Conservation (phyloP, 2,888 invertebrate genomes). For the Polyommatus iphigenia region DNA sequence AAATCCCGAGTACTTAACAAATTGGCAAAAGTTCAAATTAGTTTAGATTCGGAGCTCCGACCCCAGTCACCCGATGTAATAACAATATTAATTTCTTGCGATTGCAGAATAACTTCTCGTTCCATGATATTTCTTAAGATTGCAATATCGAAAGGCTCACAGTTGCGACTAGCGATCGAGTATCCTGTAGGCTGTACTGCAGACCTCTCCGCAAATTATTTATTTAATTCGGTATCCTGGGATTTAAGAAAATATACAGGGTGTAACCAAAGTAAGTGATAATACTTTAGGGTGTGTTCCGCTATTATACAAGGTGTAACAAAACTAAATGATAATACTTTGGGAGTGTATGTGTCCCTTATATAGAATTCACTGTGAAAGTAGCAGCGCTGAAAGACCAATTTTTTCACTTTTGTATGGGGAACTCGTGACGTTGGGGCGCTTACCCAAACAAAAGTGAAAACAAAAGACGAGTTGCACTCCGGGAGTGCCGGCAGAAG, state of each 20-base stretch:
- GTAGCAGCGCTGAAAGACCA: too few species aligned
- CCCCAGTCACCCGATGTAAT: constrained; percentile 31
- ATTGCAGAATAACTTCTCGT: constrained; percentile 59
- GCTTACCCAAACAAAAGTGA: too few species aligned
- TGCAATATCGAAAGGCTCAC: constrained; percentile 62
- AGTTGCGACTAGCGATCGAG: constrained; percentile 52
- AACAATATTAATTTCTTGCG: constrained; percentile 56
- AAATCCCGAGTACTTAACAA: constrained; percentile 20
- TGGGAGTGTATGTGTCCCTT: too few species aligned
- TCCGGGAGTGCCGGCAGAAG: too few species aligned
- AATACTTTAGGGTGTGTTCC: too few species aligned
- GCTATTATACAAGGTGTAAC: too few species aligned
- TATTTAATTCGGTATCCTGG: constrained; percentile 38
- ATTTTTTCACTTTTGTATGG: too few species aligned
- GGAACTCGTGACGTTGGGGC: too few species aligned
- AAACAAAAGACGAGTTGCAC: too few species aligned
- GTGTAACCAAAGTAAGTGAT: too few species aligned
- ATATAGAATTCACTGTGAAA: too few species aligned
- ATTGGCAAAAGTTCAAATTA: constrained; percentile 30
- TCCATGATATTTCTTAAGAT: constrained; percentile 68
- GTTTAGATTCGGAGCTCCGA: constrained; percentile 31
- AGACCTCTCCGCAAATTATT: constrained; percentile 48
- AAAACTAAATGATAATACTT: too few species aligned
- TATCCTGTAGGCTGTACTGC: constrained; percentile 40
- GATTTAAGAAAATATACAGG: constrained; percentile 2